Evolutionary conservation across 2,797 vertebrate genomes (phyloP).

Genomic region (Tangara arthus): DNA sequence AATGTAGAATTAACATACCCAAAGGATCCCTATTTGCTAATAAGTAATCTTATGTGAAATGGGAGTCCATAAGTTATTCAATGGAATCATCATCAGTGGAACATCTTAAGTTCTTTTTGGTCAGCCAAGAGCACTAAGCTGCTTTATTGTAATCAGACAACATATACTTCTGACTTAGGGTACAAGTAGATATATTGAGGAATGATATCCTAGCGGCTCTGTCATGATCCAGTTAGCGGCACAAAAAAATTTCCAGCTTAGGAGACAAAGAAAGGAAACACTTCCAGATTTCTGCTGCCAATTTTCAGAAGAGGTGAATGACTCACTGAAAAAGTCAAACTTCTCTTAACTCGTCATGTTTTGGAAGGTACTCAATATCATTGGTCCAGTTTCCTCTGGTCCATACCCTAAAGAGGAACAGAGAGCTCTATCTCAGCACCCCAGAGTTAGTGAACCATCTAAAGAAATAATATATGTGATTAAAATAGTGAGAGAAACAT

Average conservation of each 20-base stretch:
- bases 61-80: neutral
- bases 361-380: neutral
- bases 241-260: neutral
- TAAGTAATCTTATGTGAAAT: neutral
- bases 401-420: neutral
- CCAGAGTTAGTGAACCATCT: neutral
- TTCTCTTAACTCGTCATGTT: neutral
- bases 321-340: neutral
- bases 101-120: neutral
- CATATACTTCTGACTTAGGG: neutral
- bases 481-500: neutral
- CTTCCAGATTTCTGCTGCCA: neutral
- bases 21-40: neutral
- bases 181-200: neutral
- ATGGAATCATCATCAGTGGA: neutral
- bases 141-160: neutral
- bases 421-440: neutral
- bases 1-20: neutral
- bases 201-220: neutral
- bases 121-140: neutral
- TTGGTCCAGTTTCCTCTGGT: fast-evolving
- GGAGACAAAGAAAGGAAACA: neutral
- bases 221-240: neutral
- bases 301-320: neutral
- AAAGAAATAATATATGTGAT: neutral